Evolutionary conservation across 2,888 invertebrate species (phyloP), one percentile per base, ranked within the genome.

Genomic region (Drosophila suboccidentalis): DNA sequence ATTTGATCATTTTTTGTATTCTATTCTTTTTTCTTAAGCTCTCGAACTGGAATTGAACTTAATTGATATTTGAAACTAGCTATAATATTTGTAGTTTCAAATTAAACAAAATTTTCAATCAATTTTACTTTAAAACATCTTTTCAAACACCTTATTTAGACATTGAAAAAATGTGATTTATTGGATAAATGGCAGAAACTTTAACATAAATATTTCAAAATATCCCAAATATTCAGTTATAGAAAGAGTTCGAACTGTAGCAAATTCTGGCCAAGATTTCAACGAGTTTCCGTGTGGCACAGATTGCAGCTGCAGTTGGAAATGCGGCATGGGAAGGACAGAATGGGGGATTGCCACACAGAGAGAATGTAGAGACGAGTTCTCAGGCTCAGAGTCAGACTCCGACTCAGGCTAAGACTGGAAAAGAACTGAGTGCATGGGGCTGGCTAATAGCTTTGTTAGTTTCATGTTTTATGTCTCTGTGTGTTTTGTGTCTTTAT

Each of bases 401-500:
- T 39, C 4, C 10, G 26, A 10, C 5, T 22, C 22, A 22, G 22
- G 22, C 22, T 22, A 22, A 22, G 22, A 26, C 36, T 39, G 49
- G 8, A 3, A 47, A 13, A 38, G 39, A 59, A 17, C 19, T 9
- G n/a, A 13, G 47, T 41, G 11, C 39, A 36, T 55, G 49, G 46
- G 62, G 51, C 64, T 59, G 77, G 66, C 63, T 84, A 78, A 87
- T 84, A 75, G 81, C 80, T 77, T 71, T 76, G 76, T 79, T 82
- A 78, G 79, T 61, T 75, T 73, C 65, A 64, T 71, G 61, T 62
- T n/a, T 41, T 32, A 22, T 49, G 29, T 29, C 29, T 44, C 47
- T 71, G 44, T 19, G 39, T 51, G 49, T 41, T 63, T 71, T 84
- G 84, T 80, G 82, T 72, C 87, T 87, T 87, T 84, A 82, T 82